Conservation (phyloP, 2,797 vertebrate species). For the Labeo calbasu region DNA sequence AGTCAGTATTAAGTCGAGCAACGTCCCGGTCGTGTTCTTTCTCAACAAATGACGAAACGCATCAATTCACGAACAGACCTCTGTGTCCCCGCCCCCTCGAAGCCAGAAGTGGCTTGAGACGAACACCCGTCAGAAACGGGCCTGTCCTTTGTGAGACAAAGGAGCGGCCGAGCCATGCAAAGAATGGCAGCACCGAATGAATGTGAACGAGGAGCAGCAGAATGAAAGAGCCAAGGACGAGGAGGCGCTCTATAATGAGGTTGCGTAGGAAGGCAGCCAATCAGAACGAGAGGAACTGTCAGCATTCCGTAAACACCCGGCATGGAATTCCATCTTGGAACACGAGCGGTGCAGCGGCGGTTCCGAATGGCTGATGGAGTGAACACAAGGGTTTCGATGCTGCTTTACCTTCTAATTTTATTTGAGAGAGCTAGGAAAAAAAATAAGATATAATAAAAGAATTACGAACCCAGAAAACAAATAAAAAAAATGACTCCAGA, state of each 20-base stretch:
- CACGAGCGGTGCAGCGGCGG: constrained; percentile 59
- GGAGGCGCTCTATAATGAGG: constrained; percentile 12
- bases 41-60: constrained; percentile 9
- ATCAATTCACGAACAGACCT: constrained; percentile 46
- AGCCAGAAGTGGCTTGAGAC: constrained; percentile 51
- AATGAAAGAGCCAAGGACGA: constrained; percentile 31
- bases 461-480: constrained; percentile 70
- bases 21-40: constrained; percentile 18
- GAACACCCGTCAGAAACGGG: constrained; percentile 66
- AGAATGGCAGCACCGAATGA: constrained; percentile 68
- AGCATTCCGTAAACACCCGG: constrained; percentile 65
- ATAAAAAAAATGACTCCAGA: constrained; percentile 76
- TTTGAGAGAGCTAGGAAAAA: constrained; percentile 64
- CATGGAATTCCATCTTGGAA: constrained; percentile 59
- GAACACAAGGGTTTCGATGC: constrained; percentile 74
- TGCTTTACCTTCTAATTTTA: constrained; percentile 79
- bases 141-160: constrained; percentile 75
- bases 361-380: constrained; percentile 69
- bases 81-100: constrained; percentile 26
- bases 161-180: constrained; percentile 62
- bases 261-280: constrained; percentile 8
- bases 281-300: constrained; percentile 49
- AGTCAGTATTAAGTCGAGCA: constrained; percentile 72
- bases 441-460: constrained; percentile 68
- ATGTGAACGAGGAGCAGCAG: constrained; percentile 70